Conservation (phyloP, 2,113 vertebrate genomes). For the Heterocephalus glaber region DNA sequence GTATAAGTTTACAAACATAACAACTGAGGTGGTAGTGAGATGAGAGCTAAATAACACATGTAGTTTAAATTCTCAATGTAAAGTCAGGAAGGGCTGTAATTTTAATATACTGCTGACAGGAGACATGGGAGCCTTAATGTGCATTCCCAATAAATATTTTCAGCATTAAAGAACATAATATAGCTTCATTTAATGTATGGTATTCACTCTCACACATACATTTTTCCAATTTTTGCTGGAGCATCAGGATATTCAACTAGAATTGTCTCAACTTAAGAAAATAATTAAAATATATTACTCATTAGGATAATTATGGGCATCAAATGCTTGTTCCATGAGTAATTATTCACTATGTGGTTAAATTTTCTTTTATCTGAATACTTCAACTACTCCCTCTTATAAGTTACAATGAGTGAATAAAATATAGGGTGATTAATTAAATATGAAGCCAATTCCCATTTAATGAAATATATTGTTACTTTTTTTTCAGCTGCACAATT, state of each 20-base stretch:
- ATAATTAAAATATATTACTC: slow-evolving; percentile 23
- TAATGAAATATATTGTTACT: slow-evolving; percentile 18
- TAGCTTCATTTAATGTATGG: slow-evolving; percentile 46
- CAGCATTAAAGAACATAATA: background rate
- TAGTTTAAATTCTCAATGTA: slow-evolving; percentile 63
- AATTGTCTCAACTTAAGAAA: slow-evolving; percentile 53
- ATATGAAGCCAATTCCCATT: slow-evolving; percentile 41
- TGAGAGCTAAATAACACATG: slow-evolving; percentile 75
- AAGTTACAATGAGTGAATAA: slow-evolving; percentile 37
- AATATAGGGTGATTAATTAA: background rate
- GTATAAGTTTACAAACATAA: slow-evolving; percentile 83
- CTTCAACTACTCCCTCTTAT: background rate
- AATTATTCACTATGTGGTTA: background rate
- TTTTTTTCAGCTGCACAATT: slow-evolving; percentile 28
- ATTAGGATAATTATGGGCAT: background rate
- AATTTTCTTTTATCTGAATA: slow-evolving; percentile 45
- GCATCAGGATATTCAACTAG: background rate
- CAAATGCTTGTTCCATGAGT: background rate
- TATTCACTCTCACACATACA: background rate
- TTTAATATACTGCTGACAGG: slow-evolving; percentile 60
- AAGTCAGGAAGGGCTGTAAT: slow-evolving; percentile 48
- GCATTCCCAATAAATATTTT: slow-evolving; percentile 53
- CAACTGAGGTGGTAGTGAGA: slow-evolving; percentile 78
- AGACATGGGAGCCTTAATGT: slow-evolving; percentile 41
- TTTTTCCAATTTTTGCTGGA: slow-evolving; percentile 37